Evolutionary conservation across 2,888 invertebrate species (phyloP), one percentile per base, ranked within the genome.

Genomic region (Melanostoma mellinum): DNA sequence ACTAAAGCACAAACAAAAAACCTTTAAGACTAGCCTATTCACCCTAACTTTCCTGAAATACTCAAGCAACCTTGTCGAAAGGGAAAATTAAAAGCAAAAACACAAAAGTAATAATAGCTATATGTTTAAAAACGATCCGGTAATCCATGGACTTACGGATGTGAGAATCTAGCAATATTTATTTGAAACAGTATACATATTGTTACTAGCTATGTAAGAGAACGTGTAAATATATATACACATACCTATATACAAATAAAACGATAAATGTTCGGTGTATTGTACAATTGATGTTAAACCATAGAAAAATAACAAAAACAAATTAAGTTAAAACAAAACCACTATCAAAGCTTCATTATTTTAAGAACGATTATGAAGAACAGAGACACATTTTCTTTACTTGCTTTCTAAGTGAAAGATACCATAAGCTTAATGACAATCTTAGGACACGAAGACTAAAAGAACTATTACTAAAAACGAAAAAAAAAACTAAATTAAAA

Each of bases 161-260:
- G 78, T 82, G 82, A 82, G 63, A 82, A 82, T 63, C 69, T 82
- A 82, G 82, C 82, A 82, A 82, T 82, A 82, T 82, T 81, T 82
- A 82, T 82, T 82, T 77, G 36, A 78, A 82, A 68, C 72, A 67
- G 46, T 82, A 73, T 78, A 82, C 82, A 82, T 82, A 78, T 78
- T 82, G 82, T 82, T 78, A 82, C 36, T 82, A 82, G 82, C 78
- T 82, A 82, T 82, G 82, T 82, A 82, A 82, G 82, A 44, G 32
- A 77, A 65, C 68, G 78, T 82, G 82, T 82, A 82, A 65, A 82
- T 82, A 82, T 82, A 82, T 82, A 82, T 82, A 82, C 68, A 78
- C 63, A 63, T 53, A 77, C 60, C 77, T 73, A 82, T 82, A 77
- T 74, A 82, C 63, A 77, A 77, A 77, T 69, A 58, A 82, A 78